Conservation (phyloP, 2,797 vertebrate genomes). For the Toxotes lorentzi region DNA sequence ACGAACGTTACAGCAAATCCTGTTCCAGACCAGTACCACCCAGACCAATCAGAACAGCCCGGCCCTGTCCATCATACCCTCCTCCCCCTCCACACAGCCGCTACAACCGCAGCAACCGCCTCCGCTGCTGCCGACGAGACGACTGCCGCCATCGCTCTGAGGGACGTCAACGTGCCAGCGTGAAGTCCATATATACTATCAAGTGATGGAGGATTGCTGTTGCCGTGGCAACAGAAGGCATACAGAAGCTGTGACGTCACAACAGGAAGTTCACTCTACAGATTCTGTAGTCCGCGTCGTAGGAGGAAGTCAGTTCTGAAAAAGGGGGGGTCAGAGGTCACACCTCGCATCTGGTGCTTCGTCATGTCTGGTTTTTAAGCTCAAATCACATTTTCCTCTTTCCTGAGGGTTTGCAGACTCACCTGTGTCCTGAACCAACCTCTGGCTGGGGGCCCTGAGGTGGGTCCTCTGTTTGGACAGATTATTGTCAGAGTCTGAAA, state of each 20-base stretch:
- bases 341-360: background rate
- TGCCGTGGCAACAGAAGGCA: background rate
- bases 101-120: slow-evolving; percentile 14
- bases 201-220: background rate
- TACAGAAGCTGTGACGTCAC: background rate
- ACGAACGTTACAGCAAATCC: slow-evolving; percentile 94
- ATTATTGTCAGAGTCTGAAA: background rate
- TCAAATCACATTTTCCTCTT: no score
- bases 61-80: slow-evolving; percentile 38
- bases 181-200: slow-evolving; percentile 62
- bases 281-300: background rate
- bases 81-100: slow-evolving; percentile 62
- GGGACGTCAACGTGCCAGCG: slow-evolving; percentile 94
- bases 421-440: background rate
- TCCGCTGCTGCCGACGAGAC: slow-evolving; percentile 58
- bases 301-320: background rate
- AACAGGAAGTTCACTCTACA: slow-evolving; percentile 6
- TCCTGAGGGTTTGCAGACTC: background rate
- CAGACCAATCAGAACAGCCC: slow-evolving; percentile 73
- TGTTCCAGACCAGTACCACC: slow-evolving; percentile 87
- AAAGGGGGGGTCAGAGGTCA: background rate
- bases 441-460: background rate
- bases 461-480: slow-evolving; percentile 5
- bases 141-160: slow-evolving; percentile 87
- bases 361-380: background rate